Evolutionary conservation across 1,140 invertebrate genomes (phyloP), one percentile per base, ranked within the genome.

Genomic region (Hyles euphorbiae): DNA sequence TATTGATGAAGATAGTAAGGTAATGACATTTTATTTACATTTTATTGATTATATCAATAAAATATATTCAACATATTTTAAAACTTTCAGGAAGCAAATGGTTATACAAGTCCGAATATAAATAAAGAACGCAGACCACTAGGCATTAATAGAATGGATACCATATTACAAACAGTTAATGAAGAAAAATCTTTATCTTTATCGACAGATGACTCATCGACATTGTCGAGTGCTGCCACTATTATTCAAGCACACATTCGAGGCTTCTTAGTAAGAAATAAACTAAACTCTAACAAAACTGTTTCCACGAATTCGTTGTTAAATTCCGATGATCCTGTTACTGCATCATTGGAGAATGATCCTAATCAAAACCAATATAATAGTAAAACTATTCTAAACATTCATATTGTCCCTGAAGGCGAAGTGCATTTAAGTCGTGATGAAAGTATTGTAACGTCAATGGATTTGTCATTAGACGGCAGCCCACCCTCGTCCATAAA

Each of bases 121-220:
- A 74, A 56, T 54, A 84, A 76, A 68, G 83, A 86, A 12, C 62
- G 83, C 60, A 67, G 83, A 61, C 12, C 58, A 51, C 63, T 81
- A 43, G 85, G 82, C 12, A 69, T 86, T 34, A 80, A 63, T 47
- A 72, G 86, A 66, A 88, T 87, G 74, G 86, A 88, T 58, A 87
- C 81, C 11, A 78, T 88, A 12, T 67, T 88, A 50, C 86, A 88
- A 76, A 88, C 86, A 10, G 86, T 88, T 32, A 88, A 88, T 57
- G 86, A 88, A 67, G 86, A 88, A 66, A 87, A 88, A 60, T 88
- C 86, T 7, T 60, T 88, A n/a, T 88, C 86, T 2, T 63, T 85
- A 57, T 88, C 86, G 40, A 87, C 84, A 48, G 86, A 88, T 56
- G 86, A 87, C 61, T 88, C 86, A 5, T 87, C 86, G 33, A 80